Percentiles rank a stretch among this genome's conserved stretches.
Evolutionary conservation across 2,888 invertebrate species (phyloP).

Genomic region (Pandemis heparana): DNA sequence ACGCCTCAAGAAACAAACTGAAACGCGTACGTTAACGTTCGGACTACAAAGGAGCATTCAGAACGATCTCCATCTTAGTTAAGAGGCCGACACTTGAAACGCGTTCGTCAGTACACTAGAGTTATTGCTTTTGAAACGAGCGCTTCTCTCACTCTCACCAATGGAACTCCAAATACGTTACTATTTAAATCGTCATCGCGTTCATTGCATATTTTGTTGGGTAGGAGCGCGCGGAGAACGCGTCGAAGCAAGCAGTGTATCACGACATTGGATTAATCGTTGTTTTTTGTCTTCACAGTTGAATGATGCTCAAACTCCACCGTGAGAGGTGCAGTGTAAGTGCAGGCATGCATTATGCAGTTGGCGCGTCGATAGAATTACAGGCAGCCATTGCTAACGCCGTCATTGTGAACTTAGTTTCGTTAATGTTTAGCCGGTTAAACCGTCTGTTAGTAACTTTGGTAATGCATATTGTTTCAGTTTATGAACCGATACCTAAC

Average conservation of each 20-base stretch:
- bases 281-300: conserved; percentile 55
- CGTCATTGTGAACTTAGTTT: conserved; percentile 69
- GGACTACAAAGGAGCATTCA: conserved; percentile 71
- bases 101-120: conserved; percentile 78
- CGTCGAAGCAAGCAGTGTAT: conserved; percentile 48
- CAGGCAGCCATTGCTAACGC: conserved; percentile 50
- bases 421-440: conserved; percentile 61
- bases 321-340: conserved; percentile 67
- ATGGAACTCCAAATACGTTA: conserved; percentile 5
- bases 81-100: conserved; percentile 73
- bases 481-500: background rate
- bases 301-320: conserved; percentile 54
- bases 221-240: background rate
- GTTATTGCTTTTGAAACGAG: conserved; percentile 73
- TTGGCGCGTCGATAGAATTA: conserved; percentile 67
- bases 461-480: conserved; percentile 45
- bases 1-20: conserved; percentile 48
- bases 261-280: background rate
- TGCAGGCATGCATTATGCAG: conserved; percentile 77
- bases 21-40: conserved; percentile 57
- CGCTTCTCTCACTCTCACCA: conserved; percentile 60
- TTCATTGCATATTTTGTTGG: conserved; percentile 44
- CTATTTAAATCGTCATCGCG: background rate
- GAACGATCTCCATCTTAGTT: conserved; percentile 71
- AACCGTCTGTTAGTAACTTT: conserved; percentile 56